A percentile compares a stretch with the other conserved stretches of the same genome.
These are phyloP conservation scores for Epiblema foenella DNA, from an alignment of 2,888 invertebrate species.

Conservation along the genomic window DNA sequence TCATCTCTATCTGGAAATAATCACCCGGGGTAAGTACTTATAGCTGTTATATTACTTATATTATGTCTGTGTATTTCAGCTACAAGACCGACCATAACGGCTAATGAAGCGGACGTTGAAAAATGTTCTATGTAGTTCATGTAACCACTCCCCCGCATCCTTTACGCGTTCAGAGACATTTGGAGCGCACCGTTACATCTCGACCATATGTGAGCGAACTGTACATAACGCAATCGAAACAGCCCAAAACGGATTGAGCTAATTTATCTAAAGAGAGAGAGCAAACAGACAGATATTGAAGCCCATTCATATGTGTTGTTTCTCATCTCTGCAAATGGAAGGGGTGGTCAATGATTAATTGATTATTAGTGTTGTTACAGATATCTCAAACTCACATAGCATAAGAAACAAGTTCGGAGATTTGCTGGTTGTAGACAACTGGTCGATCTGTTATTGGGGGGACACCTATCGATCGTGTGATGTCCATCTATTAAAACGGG, in stretches of 20 bases:
- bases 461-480: neutral
- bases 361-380: neutral
- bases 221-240: slow-evolving; percentile 14
- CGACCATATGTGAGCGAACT: slow-evolving; percentile 30
- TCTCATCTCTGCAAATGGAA: neutral
- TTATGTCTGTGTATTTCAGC: too few species aligned
- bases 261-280: slow-evolving; percentile 38
- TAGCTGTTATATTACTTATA: too few species aligned
- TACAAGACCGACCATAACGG: neutral
- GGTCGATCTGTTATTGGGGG: neutral
- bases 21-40: neutral
- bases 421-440: neutral
- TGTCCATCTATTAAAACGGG: neutral
- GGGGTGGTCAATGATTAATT: too few species aligned
- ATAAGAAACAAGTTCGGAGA: neutral
- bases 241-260: slow-evolving; percentile 30
- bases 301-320: neutral
- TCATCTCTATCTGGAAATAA: neutral
- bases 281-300: slow-evolving; percentile 6
- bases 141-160: slow-evolving; percentile 8
- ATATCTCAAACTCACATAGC: neutral
- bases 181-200: slow-evolving; percentile 33
- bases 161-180: slow-evolving; percentile 17
- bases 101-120: slow-evolving; percentile 5
- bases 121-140: neutral